Percentiles rank a stretch among this genome's conserved stretches.
phyloP scores from a whole-genome alignment of 2,888 invertebrate species.

The Parnassius orleans region DNA sequence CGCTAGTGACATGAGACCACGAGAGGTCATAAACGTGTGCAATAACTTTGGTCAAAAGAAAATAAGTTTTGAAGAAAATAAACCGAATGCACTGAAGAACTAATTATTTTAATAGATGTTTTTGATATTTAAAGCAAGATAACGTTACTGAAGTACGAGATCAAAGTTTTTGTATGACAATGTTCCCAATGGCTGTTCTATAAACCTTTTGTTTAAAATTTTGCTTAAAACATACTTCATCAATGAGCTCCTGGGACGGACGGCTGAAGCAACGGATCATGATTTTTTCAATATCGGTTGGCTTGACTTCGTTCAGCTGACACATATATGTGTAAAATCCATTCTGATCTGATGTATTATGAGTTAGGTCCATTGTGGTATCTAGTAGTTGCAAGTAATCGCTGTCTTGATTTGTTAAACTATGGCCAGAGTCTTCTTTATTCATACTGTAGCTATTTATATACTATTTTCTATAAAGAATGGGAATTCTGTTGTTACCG shows the following conservation, averaged over 20 bases:
- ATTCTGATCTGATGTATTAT: constrained; percentile 62
- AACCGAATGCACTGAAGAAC: no score
- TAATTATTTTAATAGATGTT: no score
- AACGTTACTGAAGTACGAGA: no score
- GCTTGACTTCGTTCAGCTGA: constrained; percentile 52
- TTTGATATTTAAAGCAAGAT: no score
- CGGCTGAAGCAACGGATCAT: constrained; percentile 27
- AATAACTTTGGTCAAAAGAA: no score
- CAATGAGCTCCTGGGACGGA: constrained; percentile 32
- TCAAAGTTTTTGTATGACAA: no score
- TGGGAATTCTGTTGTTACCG: constrained; percentile 16
- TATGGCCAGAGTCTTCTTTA: background rate
- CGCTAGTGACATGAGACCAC: no score
- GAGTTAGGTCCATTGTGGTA: constrained; percentile 43
- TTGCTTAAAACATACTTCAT: constrained; percentile 29
- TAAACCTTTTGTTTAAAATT: no score
- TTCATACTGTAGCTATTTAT: constrained; percentile 13
- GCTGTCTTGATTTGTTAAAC: constrained; percentile 10
- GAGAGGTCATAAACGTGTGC: no score
- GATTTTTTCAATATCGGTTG: constrained; percentile 34
- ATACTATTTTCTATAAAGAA: constrained; percentile 4
- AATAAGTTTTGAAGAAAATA: no score
- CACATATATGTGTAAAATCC: constrained; percentile 60
- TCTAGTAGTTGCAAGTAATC: constrained; percentile 24
- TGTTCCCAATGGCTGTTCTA: no score